phyloP scores from a whole-genome alignment of 2,888 invertebrate species.

The Agonum fuliginosum region DNA sequence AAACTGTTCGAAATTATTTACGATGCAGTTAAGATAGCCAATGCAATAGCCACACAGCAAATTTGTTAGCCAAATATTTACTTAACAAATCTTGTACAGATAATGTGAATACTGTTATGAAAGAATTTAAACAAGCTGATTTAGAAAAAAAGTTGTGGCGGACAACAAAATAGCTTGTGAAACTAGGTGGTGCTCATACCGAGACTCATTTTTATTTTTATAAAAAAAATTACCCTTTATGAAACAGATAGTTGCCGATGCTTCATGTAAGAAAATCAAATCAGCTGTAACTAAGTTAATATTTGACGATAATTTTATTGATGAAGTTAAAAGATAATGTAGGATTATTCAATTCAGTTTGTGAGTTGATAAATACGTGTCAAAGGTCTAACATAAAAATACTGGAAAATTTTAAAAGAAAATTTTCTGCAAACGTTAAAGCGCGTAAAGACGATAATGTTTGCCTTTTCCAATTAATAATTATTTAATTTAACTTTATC shows the following conservation, averaged over 20 bases:
- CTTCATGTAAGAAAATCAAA: not conserved
- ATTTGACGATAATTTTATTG: slow-evolving; percentile 58
- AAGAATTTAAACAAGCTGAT: slow-evolving; percentile 60
- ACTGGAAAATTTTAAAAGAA: too few species aligned
- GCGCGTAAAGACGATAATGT: too few species aligned
- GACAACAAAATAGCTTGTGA: slow-evolving; percentile 54
- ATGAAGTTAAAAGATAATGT: slow-evolving; percentile 49
- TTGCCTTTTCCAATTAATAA: too few species aligned
- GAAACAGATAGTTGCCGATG: slow-evolving; percentile 13
- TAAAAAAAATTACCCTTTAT: slow-evolving; percentile 39
- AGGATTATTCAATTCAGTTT: slow-evolving; percentile 45
- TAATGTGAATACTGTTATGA: slow-evolving; percentile 51
- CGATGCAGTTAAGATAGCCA: slow-evolving; percentile 60
- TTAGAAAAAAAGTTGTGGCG: slow-evolving; percentile 60
- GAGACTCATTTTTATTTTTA: slow-evolving; percentile 35
- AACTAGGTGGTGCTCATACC: slow-evolving; percentile 49
- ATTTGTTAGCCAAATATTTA: slow-evolving; percentile 63
- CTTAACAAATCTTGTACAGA: slow-evolving; percentile 59
- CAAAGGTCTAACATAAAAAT: too few species aligned
- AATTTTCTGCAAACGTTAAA: too few species aligned
- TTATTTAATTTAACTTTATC: too few species aligned
- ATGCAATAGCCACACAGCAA: slow-evolving; percentile 64
- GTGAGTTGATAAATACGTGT: slow-evolving; percentile 36
- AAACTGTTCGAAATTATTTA: slow-evolving; percentile 60
- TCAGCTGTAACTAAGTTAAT: slow-evolving; percentile 14